Conservation (phyloP, 2,113 vertebrate species). For the Gnathonemus longibarbis region DNA sequence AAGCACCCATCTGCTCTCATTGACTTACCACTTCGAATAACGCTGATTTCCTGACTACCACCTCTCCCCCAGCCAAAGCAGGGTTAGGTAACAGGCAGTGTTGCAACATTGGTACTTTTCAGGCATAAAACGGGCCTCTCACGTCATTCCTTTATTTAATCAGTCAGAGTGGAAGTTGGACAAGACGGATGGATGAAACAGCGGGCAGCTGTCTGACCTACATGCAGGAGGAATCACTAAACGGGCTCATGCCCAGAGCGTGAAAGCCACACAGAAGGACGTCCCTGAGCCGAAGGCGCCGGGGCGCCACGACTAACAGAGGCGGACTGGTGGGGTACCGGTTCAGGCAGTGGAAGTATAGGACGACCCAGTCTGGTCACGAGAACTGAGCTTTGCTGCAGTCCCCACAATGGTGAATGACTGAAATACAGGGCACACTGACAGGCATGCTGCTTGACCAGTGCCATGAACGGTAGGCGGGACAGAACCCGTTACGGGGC, state of each 20-base stretch:
- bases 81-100: background rate
- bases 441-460: background rate
- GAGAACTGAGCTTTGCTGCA: background rate
- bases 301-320: background rate
- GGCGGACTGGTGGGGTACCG: no score
- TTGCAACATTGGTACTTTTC: background rate
- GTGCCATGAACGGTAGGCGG: background rate
- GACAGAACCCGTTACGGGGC: background rate
- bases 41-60: background rate
- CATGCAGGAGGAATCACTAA: conserved; percentile 5
- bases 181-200: background rate
- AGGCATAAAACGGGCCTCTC: background rate
- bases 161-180: background rate
- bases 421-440: background rate
- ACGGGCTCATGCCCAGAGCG: background rate
- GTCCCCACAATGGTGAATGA: background rate
- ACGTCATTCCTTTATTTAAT: background rate
- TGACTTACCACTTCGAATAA: background rate
- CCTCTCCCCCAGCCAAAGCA: background rate
- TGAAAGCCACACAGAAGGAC: background rate
- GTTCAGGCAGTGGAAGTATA: background rate
- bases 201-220: background rate
- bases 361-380: background rate
- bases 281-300: background rate
- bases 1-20: background rate